phyloP scores from a whole-genome alignment of 2,113 vertebrate species.

The Xenotilapia flavipinnis region DNA sequence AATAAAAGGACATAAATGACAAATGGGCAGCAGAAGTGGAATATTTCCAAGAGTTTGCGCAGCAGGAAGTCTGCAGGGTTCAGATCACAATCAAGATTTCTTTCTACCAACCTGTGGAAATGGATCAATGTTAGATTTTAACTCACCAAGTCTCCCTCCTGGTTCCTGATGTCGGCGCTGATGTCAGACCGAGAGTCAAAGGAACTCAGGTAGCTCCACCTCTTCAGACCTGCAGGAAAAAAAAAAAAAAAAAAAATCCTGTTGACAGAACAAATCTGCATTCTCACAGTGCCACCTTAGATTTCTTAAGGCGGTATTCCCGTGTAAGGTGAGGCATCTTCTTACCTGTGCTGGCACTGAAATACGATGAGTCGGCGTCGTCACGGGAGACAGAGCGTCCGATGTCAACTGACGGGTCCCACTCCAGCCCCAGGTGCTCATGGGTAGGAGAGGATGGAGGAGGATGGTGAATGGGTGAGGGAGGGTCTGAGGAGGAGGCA shows the following conservation, averaged over 20 bases:
- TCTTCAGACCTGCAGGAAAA: constrained; percentile 8
- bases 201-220: constrained; percentile 47
- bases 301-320: not conserved
- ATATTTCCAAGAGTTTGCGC: not conserved
- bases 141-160: constrained; percentile 41
- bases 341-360: constrained; percentile 55
- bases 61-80: not conserved
- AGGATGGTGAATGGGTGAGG: not conserved
- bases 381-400: constrained; percentile 71
- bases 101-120: fast-evolving
- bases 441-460: constrained; percentile 25
- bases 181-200: constrained; percentile 34
- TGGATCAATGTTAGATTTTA: not conserved
- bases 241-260: not conserved
- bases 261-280: not conserved
- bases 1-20: fast-evolving
- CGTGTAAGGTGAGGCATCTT: not conserved
- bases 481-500: not conserved
- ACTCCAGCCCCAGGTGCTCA: constrained; percentile 77
- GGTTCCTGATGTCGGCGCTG: constrained; percentile 2
- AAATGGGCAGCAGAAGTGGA: not conserved
- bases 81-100: not conserved
- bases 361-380: constrained; percentile 68
- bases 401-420: constrained; percentile 84
- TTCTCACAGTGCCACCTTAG: not conserved